Base-by-base conservation (phyloP, 2,888 invertebrate species). In the Choreutis nemorana region DNA sequence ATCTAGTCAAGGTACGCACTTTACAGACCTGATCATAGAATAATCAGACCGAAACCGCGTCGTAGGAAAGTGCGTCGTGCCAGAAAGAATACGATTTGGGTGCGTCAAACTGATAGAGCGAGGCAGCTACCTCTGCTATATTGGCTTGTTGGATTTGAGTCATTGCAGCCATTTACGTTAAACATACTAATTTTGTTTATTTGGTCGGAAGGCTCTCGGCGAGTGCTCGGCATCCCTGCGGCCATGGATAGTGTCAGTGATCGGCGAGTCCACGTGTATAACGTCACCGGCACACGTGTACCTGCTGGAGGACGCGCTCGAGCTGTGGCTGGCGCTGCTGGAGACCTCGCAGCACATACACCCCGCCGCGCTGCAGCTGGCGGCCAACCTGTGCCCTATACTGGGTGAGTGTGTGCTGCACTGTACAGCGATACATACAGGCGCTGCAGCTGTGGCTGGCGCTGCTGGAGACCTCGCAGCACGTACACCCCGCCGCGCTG, bases 371-470 rank as follows among this genome's bases (percentile, higher is more conserved):
- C 70, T 94, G 53, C 83, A 86, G 45, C 67, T 96, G 14, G 88
- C 89, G 39, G 82, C 83, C 37, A 90, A 91, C 52, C 78, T 94
- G 60, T 81, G 86, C 29, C 83, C 87, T 25, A 82, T 94, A 40
- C 68, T 93, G 42, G 87, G 89, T 89, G 49, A 64, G 61, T 55
- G 29, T 5, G 9, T 23, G n/a, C n/a, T n/a, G n/a, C n/a, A n/a
- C n/a, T n/a, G n/a, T n/a, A n/a, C n/a, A n/a, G n/a, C n/a, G n/a
- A n/a, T n/a, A n/a, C n/a, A n/a, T n/a, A n/a, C n/a, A n/a, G n/a
- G 95, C 94, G 2, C 72, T 97, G 21, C 91, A 94, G 42, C 79
- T 97, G 33, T 97, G 97, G 95, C 81, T 89, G 30, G 89, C 90
- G 0, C 84, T 94, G 11, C 73, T 97, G 35, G 90, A 94, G 60